Evolutionary conservation across 2,113 vertebrate genomes (phyloP), one percentile per base, ranked within the genome.

Genomic region (Apaloderma vittatum): DNA sequence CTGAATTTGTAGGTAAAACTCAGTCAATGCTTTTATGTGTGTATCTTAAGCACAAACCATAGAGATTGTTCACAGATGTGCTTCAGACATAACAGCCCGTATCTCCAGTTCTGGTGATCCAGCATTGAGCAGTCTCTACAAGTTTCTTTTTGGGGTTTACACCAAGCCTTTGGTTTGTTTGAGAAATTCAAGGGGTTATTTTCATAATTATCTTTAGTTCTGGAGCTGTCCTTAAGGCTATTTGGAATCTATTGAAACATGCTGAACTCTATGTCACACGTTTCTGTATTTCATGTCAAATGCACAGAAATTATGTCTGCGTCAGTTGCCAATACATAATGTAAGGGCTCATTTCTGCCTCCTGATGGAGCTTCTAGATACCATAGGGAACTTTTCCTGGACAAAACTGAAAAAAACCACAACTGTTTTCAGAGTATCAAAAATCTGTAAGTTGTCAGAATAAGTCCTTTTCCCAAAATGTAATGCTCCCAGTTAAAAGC

Each of bases 141-240:
- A 80, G 89, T 80, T 91, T 55, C 24, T 84, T 66, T 78, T 61
- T 30, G 72, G 81, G 24, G 43, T 79, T 87, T 91, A 90, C 88
- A 94, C 45, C 21, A 94, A 90, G 66, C 37, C 21, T 89, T 93
- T 61, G 16, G 16, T 71, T 87, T 81, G 27, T 71, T 84, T 78
- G 63, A 93, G 57, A 93, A 91, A 85, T 67, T 52, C 1, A 3
- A 80, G 63, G 19, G 6, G 90, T 76, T 90, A 23, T 79, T 91
- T 85, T 91, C 70, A 46, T 87, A 90, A 89, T 72, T 93, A 70
- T 36, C 30, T 72, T 67, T 62, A 12, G 36, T 78, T 95, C 85
- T 87, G 36, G 49, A 90, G 62, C 40, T 96, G 27, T 58, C 63
- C n/a, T 90, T 73, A 40, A 34, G 81, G 74, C 49, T 79, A 15